Base-by-base conservation (phyloP, 2,888 invertebrate species). In the Dorcus parallelipipedus region DNA sequence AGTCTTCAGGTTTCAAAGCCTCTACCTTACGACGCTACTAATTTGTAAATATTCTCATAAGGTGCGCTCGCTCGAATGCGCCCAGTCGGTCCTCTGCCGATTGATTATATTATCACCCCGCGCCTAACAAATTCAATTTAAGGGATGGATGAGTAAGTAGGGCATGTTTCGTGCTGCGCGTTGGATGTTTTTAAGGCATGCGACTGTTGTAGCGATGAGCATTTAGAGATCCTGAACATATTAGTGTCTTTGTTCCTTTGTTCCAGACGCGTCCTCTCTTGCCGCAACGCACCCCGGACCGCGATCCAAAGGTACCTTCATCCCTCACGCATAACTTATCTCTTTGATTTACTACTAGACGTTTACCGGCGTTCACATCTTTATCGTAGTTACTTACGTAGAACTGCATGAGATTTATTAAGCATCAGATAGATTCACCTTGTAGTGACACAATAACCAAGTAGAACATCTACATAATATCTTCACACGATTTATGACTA, bases 261-360 rank as follows among this genome's bases (percentile, higher is more conserved):
- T 78, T 77, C 72, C 77, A 77, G 77, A 77, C 76, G 71, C 76
- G 69, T 73, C 76, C 71, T 74, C 75, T 70, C 75, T 76, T 69
- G 75, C 76, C 68, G 74, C 76, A 69, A 76, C 76, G 73, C 76
- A 76, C 70, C 75, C 74, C 67, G 76, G 75, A 65, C 74, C 76
- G 66, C 73, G 71, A 69, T 70, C 71, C 68, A 74, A 76, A 77
- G 76, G 77, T 77, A 77, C 75, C 70, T 66, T 64, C 67, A 51
- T 61, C 64, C 63, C 61, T 64, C 61, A 67, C 67, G 66, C 66
- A 69, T 66, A 61, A 59, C 64, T 65, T 67, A 66, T 67, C 66
- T 59, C 60, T 62, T 65, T 69, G 67, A 69, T 70, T 69, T 67
- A 70, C 69, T 67, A 70, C 69, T 64, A 61, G 49, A 49, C 59